phyloP scores from a whole-genome alignment of 2,113 vertebrate species.

The Lophotis ruficrista region DNA sequence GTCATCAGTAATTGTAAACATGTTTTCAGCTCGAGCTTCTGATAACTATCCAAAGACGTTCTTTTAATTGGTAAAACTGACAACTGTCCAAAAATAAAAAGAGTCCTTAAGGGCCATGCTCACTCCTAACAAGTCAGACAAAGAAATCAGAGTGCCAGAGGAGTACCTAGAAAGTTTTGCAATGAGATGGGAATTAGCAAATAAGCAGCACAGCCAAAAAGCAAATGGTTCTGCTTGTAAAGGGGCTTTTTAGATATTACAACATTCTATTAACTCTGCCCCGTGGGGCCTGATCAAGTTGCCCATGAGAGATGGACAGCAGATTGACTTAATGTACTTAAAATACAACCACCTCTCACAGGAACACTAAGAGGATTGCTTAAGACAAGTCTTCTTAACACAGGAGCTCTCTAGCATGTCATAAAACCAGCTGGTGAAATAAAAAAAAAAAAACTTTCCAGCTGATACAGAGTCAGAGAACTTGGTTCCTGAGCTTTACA shows the following conservation, averaged over 20 bases:
- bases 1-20: constrained; percentile 68
- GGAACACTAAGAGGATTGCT: constrained; percentile 30
- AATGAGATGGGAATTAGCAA: neutral
- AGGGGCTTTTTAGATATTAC: neutral
- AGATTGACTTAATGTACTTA: neutral
- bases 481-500: neutral
- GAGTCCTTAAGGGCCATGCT: constrained; percentile 21
- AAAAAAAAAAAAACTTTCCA: neutral
- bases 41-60: constrained; percentile 58
- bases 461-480: neutral
- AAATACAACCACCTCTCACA: neutral
- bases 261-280: neutral
- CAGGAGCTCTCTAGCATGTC: neutral
- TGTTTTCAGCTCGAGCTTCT: constrained; percentile 41
- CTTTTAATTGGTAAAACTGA: constrained; percentile 65
- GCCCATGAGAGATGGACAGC: neutral
- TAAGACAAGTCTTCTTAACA: constrained; percentile 28
- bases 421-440: constrained; percentile 7
- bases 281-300: neutral
- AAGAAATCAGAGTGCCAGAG: neutral
- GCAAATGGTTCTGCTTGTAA: neutral
- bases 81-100: constrained; percentile 45
- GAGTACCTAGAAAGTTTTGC: constrained; percentile 18
- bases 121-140: constrained; percentile 16
- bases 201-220: neutral